phyloP scores from a whole-genome alignment of 2,113 vertebrate species.

The Oreochromis tanganicae region DNA sequence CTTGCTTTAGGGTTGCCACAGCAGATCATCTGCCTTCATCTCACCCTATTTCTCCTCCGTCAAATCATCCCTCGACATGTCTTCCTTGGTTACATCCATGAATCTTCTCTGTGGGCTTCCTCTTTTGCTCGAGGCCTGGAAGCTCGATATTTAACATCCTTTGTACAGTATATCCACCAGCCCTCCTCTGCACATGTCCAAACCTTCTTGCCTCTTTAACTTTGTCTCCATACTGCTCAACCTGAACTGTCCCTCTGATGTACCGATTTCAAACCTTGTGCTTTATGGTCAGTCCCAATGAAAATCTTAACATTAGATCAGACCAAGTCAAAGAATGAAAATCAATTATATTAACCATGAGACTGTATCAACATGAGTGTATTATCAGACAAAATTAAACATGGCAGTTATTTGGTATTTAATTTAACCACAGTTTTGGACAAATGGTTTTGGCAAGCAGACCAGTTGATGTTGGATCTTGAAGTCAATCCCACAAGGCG shows the following conservation, averaged over 20 bases:
- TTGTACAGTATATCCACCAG: neutral
- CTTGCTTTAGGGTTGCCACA: neutral
- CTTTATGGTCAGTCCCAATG: neutral
- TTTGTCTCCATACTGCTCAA: neutral
- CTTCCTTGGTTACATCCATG: neutral
- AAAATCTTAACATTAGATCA: neutral
- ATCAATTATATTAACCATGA: neutral
- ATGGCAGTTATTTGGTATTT: neutral
- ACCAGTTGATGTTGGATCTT: neutral
- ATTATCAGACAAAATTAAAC: neutral
- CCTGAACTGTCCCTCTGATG: neutral
- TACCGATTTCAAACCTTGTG: neutral
- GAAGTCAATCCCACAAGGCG: neutral
- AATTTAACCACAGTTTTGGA: neutral
- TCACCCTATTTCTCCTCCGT: neutral
- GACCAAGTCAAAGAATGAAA: neutral
- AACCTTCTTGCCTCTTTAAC: neutral
- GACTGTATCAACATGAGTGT: neutral
- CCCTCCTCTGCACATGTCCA: neutral
- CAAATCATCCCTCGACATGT: neutral
- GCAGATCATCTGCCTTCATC: neutral
- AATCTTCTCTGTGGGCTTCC: neutral
- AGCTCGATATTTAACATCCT: neutral
- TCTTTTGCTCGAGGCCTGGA: neutral
- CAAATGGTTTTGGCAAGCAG: neutral